Evolutionary conservation across 1,140 invertebrate genomes (phyloP).

Genomic region (Cherax destructor): DNA sequence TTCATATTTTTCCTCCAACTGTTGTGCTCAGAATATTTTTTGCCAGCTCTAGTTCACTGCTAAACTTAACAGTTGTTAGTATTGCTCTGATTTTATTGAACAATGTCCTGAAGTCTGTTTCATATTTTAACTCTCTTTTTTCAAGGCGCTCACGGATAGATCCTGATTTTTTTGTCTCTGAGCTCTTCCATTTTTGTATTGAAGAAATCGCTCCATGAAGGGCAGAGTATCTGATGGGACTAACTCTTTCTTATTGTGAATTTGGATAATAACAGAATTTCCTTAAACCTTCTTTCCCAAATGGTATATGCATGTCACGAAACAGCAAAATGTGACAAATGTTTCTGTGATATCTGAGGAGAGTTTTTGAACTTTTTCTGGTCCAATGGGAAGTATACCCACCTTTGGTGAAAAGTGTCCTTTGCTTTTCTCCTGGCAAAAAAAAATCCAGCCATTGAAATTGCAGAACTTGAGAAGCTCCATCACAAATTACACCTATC

Average conservation of each 20-base stretch:
- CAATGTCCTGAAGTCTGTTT: constrained; percentile 38
- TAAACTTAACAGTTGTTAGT: constrained; percentile 29
- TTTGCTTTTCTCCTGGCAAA: constrained; percentile 27
- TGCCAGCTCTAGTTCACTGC: constrained; percentile 53
- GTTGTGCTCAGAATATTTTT: constrained; percentile 64
- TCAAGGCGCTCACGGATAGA: constrained; percentile 18
- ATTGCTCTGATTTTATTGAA: constrained; percentile 51
- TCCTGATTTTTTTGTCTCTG: too few relatives aligned
- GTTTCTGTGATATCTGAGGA: background rate
- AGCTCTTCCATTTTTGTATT: background rate
- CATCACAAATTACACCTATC: constrained; percentile 22
- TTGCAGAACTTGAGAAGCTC: constrained; percentile 4
- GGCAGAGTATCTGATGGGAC: constrained; percentile 32
- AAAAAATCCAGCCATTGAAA: constrained; percentile 21
- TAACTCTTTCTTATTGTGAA: constrained; percentile 28
- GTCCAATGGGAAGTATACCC: constrained; percentile 8
- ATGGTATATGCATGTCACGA: background rate
- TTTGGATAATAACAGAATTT: constrained; percentile 60
- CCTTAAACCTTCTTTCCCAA: constrained; percentile 55
- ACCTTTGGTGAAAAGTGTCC: constrained; percentile 6
- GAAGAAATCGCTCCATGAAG: constrained; percentile 50
- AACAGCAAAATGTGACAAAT: constrained; percentile 18
- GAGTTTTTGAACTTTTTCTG: constrained; percentile 4
- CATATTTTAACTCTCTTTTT: constrained; percentile 18
- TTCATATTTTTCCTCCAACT: constrained; percentile 56